A percentile compares a stretch with the other conserved stretches of the same genome.
Conservation (phyloP, 37 sponge, comb jelly and placozoan genomes). For the Aplysina aerophoba region DNA sequence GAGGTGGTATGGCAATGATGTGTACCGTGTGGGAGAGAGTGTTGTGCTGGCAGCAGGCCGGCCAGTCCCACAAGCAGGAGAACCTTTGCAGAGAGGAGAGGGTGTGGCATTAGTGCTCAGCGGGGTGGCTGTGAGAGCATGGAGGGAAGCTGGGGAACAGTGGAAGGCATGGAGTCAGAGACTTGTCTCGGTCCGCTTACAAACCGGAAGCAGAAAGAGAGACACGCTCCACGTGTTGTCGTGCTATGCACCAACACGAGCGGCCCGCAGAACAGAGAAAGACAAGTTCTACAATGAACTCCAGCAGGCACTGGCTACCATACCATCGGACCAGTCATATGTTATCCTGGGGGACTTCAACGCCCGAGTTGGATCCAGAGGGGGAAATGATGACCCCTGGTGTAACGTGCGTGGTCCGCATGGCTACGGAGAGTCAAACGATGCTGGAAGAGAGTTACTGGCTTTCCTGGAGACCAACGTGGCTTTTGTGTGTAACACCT, state of each 20-base stretch:
- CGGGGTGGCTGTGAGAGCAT: not conserved
- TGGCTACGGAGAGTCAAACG: conserved; percentile 35
- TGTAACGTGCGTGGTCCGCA: conserved; percentile 16
- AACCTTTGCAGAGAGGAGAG: not conserved
- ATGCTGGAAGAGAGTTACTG: conserved; percentile 41
- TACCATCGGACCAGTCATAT: conserved; percentile 15
- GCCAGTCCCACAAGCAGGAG: not conserved
- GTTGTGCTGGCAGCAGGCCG: conserved; percentile 19
- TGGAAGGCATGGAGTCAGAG: conserved; percentile 26
- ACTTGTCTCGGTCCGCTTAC: not conserved
- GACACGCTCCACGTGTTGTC: not conserved
- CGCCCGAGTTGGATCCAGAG: conserved; percentile 28
- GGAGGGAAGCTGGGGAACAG: conserved; percentile 14
- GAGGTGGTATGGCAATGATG: conserved; percentile 10
- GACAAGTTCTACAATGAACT: conserved; percentile 19
- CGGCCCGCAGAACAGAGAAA: conserved; percentile 8
- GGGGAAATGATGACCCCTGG: conserved; percentile 20
- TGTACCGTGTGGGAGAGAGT: not conserved
- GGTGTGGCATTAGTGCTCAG: conserved; percentile 11
- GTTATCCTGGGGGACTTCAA: conserved; percentile 43
- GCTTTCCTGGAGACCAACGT: conserved; percentile 25
- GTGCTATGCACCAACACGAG: conserved; percentile 15
- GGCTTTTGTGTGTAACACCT: conserved; percentile 47
- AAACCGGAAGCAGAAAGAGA: not conserved
- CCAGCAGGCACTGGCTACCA: conserved; percentile 25